A percentile compares a stretch with the other conserved stretches of the same genome.
Conservation (phyloP, 2,797 vertebrate species). For the Pseudomugil tenellus region DNA sequence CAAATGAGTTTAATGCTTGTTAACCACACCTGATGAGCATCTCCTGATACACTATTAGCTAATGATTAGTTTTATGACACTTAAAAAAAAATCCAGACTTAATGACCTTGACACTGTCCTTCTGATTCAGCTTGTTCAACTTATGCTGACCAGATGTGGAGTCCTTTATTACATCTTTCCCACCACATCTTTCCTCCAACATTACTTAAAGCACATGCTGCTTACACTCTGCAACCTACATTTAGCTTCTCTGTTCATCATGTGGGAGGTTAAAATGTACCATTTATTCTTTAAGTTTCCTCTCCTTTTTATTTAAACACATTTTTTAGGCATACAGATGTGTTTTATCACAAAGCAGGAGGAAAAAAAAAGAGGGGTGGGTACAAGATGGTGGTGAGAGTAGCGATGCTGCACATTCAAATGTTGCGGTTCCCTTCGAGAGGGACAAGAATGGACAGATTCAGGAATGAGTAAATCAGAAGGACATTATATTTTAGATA, state of each 20-base stretch:
- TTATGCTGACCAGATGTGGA: background rate
- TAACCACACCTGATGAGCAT: constrained; percentile 7
- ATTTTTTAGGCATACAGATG: background rate
- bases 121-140: background rate
- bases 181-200: background rate
- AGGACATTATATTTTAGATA: background rate
- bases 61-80: constrained; percentile 3
- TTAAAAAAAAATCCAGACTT: constrained; percentile 4
- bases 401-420: background rate
- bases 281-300: background rate
- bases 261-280: background rate
- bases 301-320: background rate
- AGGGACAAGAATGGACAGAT: background rate
- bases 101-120: constrained; percentile 5
- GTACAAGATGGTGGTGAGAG: background rate
- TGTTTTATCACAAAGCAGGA: background rate
- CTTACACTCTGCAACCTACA: background rate
- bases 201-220: background rate
- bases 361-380: no score
- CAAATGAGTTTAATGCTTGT: constrained; percentile 10
- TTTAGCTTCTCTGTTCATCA: background rate
- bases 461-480: background rate
- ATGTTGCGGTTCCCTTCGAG: background rate
- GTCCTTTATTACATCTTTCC: constrained; percentile 13
- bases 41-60: constrained; percentile 14